These are phyloP conservation scores for Enteromius mattozi DNA, from an alignment of 2,797 vertebrate genomes.

Conservation along the genomic window DNA sequence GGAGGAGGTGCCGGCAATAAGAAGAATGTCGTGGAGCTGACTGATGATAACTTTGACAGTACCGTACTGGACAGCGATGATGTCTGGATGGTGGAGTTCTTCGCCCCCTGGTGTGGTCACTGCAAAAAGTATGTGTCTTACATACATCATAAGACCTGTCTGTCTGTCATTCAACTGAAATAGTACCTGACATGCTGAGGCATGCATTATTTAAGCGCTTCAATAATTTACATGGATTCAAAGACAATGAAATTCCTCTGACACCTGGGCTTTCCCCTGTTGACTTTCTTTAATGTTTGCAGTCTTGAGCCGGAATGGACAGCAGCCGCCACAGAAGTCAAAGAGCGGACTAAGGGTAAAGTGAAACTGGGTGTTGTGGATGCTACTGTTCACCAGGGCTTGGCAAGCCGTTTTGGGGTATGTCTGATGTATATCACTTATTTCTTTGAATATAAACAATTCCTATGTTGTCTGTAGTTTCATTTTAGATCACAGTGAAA, in stretches of 20 bases:
- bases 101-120: slow-evolving; percentile 98
- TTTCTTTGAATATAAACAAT: not conserved
- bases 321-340: slow-evolving; percentile 89
- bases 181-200: not conserved
- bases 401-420: slow-evolving; percentile 90
- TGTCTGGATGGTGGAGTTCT: slow-evolving; percentile 98
- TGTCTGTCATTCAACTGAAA: slow-evolving; percentile 12
- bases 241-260: slow-evolving; percentile 21
- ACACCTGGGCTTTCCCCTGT: not conserved
- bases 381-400: slow-evolving; percentile 87
- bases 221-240: slow-evolving; percentile 9
- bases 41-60: slow-evolving; percentile 91
- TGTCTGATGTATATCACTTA: slow-evolving; percentile 61
- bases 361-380: slow-evolving; percentile 92
- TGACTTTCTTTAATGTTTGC: slow-evolving; percentile 33
- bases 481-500: not conserved
- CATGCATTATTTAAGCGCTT: slow-evolving; percentile 1
- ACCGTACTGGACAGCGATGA: slow-evolving; percentile 83
- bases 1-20: slow-evolving; percentile 74
- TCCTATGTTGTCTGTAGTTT: not conserved
- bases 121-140: slow-evolving; percentile 90
- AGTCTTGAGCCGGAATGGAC: slow-evolving; percentile 94
- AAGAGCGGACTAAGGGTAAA: slow-evolving; percentile 92
- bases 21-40: slow-evolving; percentile 91
- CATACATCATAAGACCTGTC: not conserved